Percentiles rank a stretch among this genome's conserved stretches.
phyloP scores from a whole-genome alignment of 1,140 invertebrate species.

The Zaprionus gabonicus region DNA sequence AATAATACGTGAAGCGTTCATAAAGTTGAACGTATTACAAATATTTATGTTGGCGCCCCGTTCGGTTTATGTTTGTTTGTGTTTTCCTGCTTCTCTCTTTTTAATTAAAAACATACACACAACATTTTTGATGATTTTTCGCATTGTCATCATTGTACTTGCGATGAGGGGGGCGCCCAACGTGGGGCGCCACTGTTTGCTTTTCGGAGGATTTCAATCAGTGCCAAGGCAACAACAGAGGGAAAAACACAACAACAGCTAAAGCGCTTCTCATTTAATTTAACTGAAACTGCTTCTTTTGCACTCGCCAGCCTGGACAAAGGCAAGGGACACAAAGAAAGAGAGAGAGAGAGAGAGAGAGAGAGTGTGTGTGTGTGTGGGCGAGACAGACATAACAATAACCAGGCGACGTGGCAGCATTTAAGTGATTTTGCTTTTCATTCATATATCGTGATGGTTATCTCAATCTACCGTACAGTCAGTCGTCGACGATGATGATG shows the following conservation, averaged over 20 bases:
- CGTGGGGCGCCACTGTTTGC: constrained; percentile 37
- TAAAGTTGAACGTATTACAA: constrained; percentile 44
- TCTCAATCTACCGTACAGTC: constrained; percentile 16
- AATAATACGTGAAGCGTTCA: background rate
- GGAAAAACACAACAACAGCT: constrained; percentile 17
- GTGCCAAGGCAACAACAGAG: constrained; percentile 35
- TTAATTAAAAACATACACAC: constrained; percentile 72
- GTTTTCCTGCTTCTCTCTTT: constrained; percentile 37
- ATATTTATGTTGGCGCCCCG: constrained; percentile 47
- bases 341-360: background rate
- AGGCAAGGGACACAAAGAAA: background rate
- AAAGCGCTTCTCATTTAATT: constrained; percentile 50
- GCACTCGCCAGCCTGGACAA: constrained; percentile 26
- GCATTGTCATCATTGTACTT: constrained; percentile 51
- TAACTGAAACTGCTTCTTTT: constrained; percentile 50
- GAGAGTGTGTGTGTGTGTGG: background rate
- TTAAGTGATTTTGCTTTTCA: constrained; percentile 46
- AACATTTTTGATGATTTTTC: constrained; percentile 67
- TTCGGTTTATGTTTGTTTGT: constrained; percentile 19
- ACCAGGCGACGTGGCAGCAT: constrained; percentile 32
- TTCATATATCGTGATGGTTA: constrained; percentile 15
- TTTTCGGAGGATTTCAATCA: constrained; percentile 48
- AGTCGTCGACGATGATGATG: constrained; percentile 17
- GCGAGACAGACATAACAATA: constrained; percentile 28
- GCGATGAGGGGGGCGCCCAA: background rate